Base-by-base conservation (phyloP, 2,113 vertebrate species). In the Galbula dea region DNA sequence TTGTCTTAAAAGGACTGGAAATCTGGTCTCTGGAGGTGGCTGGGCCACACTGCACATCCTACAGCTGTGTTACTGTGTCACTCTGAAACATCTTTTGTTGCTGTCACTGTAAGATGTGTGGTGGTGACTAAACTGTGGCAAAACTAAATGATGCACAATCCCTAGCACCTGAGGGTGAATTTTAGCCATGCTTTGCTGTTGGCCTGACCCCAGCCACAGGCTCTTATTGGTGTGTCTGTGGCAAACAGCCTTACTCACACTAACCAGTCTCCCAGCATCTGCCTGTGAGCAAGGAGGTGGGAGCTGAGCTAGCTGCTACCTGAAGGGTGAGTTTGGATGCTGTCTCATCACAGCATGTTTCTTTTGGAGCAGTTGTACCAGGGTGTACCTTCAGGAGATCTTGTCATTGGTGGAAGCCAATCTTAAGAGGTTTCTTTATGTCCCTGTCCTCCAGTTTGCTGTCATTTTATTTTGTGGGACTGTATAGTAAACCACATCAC, bases 11-110 rank as follows among this genome's bases (percentile, higher is more conserved):
- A 48, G 59, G 24, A 15, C 68, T 67, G 23, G 32, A 0, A 8
- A 24, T 66, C 11, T 2, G 7, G 51, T 26, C 63, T 57, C 20
- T 46, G 49, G 1, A 5, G 32, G 37, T 54, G 23, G n/a, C 34
- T 23, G 74, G 69, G 7, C 29, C 2, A 1, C 0, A 3, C 14
- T 62, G 52, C 29, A 29, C 0, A 1, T 67, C 71, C 58, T 36
- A 55, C 1, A 8, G 52, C 54, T 55, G 37, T 1, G 2, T 59
- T 24, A 18, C 30, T 45, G 24, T 36, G 41, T 55, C 16, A 6
- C 19, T 49, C 34, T 57, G 81, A n/a, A 73, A 51, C 0, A 0
- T 11, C 36, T 48, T 62, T 69, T 76, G 45, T 59, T 52, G 45
- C 18, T 23, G 2, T 45, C 23, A 74, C 37, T 63, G 46, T 78